Base-by-base conservation (phyloP, 2,113 vertebrate genomes). In the Nannospalax galili region DNA sequence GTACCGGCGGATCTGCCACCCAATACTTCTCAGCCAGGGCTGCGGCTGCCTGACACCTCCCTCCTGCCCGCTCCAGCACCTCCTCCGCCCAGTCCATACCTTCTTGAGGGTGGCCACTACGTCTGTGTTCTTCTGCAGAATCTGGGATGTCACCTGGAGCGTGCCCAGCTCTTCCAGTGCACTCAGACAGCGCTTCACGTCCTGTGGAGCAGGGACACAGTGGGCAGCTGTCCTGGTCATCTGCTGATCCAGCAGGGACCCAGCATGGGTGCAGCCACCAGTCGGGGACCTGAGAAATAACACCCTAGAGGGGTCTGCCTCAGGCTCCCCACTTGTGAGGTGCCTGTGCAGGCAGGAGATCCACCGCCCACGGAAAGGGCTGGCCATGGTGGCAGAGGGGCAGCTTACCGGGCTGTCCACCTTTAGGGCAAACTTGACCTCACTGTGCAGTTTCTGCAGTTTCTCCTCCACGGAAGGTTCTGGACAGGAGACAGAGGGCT, bases 81-180 rank as follows among this genome's bases (percentile, higher is more conserved):
- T 24, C 37, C 89, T 35, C 2, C 0, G 8, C 22, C 52, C 22
- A 2, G 64, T 52, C 7, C 14, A 0, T 87, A 99, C 99, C 99
- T 99, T 99, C 79, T 99, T 99, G 81, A 99, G 98, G 0, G 99
- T 99, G 35, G 99, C 99, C 96, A 99, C 99, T 86, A 99, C 99
- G 0, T 99, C 99, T 0, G 99, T 99, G 93, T 99, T 99, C 97
- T 99, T 99, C 97, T 99, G 99, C 30, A 99, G 99, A 95, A 99
- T 99, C 94, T 99, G 99, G 48, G 99, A 99, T 52, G 99, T 99
- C 97, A 99, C 99, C 62, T 99, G 99, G 37, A 99, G 98, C 0
- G 98, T 98, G 40, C 99, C 99, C 12, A 99, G 98, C 96, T 99
- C 99, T 79, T 99, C 99, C 2, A 99, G 98, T 0, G 99, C 99